Conservation (phyloP, 2,113 vertebrate genomes). For the Xiphophorus couchianus region DNA sequence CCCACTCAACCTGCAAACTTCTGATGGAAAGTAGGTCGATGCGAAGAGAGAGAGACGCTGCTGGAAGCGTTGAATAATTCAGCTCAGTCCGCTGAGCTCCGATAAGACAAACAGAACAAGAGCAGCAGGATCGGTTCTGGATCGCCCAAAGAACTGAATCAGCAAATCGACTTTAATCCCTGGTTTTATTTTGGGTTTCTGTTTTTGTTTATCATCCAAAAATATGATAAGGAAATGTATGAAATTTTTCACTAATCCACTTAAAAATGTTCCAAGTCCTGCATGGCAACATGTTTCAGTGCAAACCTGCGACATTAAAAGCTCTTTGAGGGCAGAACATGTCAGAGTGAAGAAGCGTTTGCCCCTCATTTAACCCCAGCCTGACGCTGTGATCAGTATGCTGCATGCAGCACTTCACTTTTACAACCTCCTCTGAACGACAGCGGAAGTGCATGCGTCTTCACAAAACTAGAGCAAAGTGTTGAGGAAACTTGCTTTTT, state of each 20-base stretch:
- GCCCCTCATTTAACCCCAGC: conserved; percentile 20
- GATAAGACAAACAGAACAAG: conserved; percentile 69
- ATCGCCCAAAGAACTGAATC: conserved; percentile 34
- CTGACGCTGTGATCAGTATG: conserved; percentile 57
- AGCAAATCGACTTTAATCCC: neutral
- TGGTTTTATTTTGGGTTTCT: neutral
- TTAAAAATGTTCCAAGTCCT: neutral
- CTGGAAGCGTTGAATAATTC: conserved; percentile 74
- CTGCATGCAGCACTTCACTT: conserved; percentile 65
- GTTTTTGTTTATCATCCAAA: neutral
- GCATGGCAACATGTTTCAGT: neutral
- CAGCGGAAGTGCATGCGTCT: conserved; percentile 59
- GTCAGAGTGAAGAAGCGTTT: conserved; percentile 34
- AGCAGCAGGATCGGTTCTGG: conserved; percentile 37
- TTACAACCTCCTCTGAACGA: conserved; percentile 62
- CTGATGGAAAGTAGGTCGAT: conserved; percentile 63
- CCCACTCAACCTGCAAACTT: conserved; percentile 51
- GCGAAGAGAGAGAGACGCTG: conserved; percentile 45
- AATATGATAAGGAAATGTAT: neutral
- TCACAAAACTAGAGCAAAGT: conserved; percentile 56
- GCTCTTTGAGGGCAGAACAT: conserved; percentile 16
- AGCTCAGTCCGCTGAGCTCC: conserved; percentile 60
- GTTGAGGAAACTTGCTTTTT: conserved; percentile 64
- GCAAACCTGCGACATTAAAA: conserved; percentile 5
- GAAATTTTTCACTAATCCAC: too few species aligned